Percentiles rank a stretch among this genome's conserved stretches.
phyloP scores from a whole-genome alignment of 2,888 invertebrate species.

The Diaprepes abbreviatus region DNA sequence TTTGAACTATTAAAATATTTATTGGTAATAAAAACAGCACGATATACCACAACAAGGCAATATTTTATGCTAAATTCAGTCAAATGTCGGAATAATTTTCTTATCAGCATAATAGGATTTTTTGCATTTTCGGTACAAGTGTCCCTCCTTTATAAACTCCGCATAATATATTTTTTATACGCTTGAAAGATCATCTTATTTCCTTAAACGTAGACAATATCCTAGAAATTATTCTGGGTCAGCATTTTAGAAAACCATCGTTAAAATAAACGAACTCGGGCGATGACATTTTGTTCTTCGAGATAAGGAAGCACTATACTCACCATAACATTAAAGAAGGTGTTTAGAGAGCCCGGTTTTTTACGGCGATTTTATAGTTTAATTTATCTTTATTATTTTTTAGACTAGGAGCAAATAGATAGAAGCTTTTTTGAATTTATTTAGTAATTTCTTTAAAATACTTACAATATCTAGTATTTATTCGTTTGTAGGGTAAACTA shows the following conservation, averaged over 20 bases:
- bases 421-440: no score
- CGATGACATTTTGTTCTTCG: slow-evolving; percentile 16
- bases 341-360: slow-evolving; percentile 3
- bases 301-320: slow-evolving; percentile 20
- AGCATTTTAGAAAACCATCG: slow-evolving; percentile 28
- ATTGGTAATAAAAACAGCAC: no score
- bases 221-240: slow-evolving; percentile 23
- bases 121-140: no score
- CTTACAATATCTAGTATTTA: no score
- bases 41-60: no score
- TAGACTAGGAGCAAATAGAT: slow-evolving; percentile 14
- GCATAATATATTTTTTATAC: background rate
- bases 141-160: no score
- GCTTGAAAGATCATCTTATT: slow-evolving; percentile 18
- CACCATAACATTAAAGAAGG: slow-evolving; percentile 13
- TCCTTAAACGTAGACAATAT: slow-evolving; percentile 15
- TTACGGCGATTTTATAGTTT: background rate
- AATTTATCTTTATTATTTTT: slow-evolving; percentile 9
- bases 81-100: no score
- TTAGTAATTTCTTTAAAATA: no score
- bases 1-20: no score
- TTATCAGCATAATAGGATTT: no score
- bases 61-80: no score
- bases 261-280: slow-evolving; percentile 20
- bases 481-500: no score